A percentile compares a stretch with the other conserved stretches of the same genome.
Conservation (phyloP, 2,797 vertebrate genomes). For the Melanotaenia pygmaea region DNA sequence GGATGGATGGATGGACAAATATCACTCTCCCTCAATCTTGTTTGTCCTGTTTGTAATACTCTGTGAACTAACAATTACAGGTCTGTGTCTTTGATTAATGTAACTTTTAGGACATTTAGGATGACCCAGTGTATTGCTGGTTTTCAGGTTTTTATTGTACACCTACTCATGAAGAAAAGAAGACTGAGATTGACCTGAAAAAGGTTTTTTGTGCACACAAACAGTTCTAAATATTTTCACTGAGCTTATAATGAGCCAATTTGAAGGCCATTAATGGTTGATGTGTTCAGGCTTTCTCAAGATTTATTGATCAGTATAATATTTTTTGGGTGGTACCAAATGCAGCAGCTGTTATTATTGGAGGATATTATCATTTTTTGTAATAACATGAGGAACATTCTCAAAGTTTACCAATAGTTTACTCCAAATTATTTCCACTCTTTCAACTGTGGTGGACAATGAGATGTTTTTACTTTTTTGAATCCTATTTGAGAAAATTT, state of each 20-base stretch:
- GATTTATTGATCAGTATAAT: background rate
- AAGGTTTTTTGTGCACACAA: no score
- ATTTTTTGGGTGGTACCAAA: background rate
- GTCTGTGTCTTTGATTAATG: no score
- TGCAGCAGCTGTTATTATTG: background rate
- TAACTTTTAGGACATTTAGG: no score
- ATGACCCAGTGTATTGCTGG: no score
- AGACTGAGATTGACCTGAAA: no score
- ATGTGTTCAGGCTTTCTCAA: background rate
- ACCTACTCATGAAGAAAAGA: no score
- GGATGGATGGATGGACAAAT: no score
- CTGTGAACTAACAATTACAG: no score
- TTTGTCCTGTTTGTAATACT: no score
- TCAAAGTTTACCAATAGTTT: background rate
- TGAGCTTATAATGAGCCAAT: background rate
- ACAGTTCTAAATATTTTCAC: background rate
- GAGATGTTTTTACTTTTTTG: background rate
- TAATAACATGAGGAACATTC: background rate
- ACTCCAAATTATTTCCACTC: background rate
- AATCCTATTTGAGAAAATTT: constrained; percentile 3
- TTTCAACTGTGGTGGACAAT: background rate
- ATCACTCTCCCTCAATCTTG: no score
- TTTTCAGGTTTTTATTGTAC: no score
- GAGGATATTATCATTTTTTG: background rate
- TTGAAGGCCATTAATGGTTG: background rate